These are phyloP conservation scores for Theodoxus fluviatilis DNA, from an alignment of 2,888 invertebrate genomes.

Conservation along the genomic window DNA sequence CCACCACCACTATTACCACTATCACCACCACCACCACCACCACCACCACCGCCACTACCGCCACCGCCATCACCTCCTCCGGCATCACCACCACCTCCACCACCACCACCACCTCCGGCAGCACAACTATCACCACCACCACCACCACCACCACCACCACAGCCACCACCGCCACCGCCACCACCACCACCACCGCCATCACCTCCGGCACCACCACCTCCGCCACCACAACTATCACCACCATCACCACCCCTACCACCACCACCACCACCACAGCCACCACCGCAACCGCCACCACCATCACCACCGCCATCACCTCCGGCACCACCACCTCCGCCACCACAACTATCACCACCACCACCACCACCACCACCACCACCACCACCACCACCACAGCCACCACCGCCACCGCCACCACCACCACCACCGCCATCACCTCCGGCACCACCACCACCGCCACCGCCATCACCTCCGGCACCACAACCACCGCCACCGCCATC, in stretches of 20 bases:
- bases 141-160: background rate
- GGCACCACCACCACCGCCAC: background rate
- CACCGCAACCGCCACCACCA: background rate
- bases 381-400: background rate
- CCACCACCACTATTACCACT: background rate
- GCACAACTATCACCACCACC: background rate
- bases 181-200: background rate
- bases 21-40: background rate
- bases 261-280: background rate
- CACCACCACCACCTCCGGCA: background rate
- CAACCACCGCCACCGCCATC: background rate
- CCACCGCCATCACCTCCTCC: background rate
- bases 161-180: background rate
- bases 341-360: background rate
- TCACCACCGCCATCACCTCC: background rate
- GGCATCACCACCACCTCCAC: background rate
- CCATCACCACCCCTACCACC: background rate
- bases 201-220: background rate
- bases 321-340: background rate
- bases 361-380: background rate
- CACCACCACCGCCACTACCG: background rate
- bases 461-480: background rate
- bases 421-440: background rate
- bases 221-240: background rate
- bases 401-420: background rate